Conservation (phyloP, 2,797 vertebrate genomes). For the Neopelma chrysocephalum region DNA sequence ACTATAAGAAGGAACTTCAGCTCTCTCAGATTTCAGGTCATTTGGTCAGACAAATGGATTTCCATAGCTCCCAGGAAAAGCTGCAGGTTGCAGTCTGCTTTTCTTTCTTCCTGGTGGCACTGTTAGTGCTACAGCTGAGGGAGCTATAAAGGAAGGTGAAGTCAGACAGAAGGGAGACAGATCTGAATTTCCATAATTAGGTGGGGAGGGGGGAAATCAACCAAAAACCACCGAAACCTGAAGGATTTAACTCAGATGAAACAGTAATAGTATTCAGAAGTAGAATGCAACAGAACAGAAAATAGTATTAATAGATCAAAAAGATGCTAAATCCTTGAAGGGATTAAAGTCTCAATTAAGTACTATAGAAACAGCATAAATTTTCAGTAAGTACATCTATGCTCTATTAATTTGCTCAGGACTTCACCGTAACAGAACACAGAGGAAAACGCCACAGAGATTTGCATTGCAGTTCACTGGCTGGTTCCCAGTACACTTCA, state of each 20-base stretch:
- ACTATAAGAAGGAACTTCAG: neutral
- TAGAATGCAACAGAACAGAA: neutral
- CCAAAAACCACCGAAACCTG: neutral
- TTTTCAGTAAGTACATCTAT: neutral
- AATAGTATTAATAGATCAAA: neutral
- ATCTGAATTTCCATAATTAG: neutral
- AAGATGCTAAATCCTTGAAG: neutral
- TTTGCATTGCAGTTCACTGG: neutral
- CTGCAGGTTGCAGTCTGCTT: neutral
- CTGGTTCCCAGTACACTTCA: neutral
- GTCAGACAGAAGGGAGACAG: neutral
- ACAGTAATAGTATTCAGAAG: neutral
- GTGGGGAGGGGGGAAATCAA: neutral
- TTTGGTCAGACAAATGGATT: neutral
- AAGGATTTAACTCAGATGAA: neutral
- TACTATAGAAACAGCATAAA: neutral
- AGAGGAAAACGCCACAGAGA: neutral
- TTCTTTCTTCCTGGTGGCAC: neutral
- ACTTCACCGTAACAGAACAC: neutral
- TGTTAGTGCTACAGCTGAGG: neutral
- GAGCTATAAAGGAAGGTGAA: neutral
- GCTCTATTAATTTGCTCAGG: neutral
- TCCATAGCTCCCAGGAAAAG: neutral
- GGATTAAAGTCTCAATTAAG: neutral
- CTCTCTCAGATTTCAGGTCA: neutral